phyloP scores from a whole-genome alignment of 2,888 invertebrate species.

The Machimus rusticus region DNA sequence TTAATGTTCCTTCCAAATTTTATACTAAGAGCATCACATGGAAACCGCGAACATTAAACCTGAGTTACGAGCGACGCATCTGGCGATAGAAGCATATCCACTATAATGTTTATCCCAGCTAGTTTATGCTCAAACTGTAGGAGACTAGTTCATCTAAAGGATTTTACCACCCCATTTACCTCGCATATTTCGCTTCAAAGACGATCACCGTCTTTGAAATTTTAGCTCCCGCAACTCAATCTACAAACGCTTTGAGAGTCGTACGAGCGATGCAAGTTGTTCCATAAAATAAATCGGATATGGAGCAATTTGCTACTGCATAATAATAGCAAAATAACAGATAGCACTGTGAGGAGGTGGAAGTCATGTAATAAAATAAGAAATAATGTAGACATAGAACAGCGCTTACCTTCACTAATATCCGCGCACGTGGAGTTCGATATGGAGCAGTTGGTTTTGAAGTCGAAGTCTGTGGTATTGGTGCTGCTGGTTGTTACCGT shows the following conservation, averaged over 20 bases:
- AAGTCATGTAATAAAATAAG: not conserved
- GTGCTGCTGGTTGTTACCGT: constrained; percentile 54
- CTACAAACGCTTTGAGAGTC: not conserved
- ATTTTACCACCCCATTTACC: not conserved
- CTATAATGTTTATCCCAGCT: not conserved
- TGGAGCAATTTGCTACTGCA: not conserved
- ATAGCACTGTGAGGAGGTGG: not conserved
- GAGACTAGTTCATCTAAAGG: not conserved
- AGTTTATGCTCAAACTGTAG: not conserved
- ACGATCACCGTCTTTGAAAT: not conserved
- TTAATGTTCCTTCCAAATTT: not conserved
- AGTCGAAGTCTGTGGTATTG: constrained; percentile 59
- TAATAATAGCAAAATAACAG: not conserved
- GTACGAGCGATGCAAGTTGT: not conserved
- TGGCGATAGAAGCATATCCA: not conserved
- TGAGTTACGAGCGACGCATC: not conserved
- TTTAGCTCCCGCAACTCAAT: not conserved
- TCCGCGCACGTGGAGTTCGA: constrained; percentile 58
- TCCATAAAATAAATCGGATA: not conserved
- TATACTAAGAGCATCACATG: not conserved
- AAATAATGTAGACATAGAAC: not conserved
- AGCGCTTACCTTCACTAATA: constrained; percentile 54
- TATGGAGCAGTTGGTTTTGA: constrained; percentile 59
- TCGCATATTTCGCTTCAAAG: not conserved
- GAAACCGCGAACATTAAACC: not conserved